A percentile compares a stretch with the other conserved stretches of the same genome.
These are phyloP conservation scores for Natrix natrix DNA, from an alignment of 2,797 vertebrate species.

Conservation along the genomic window DNA sequence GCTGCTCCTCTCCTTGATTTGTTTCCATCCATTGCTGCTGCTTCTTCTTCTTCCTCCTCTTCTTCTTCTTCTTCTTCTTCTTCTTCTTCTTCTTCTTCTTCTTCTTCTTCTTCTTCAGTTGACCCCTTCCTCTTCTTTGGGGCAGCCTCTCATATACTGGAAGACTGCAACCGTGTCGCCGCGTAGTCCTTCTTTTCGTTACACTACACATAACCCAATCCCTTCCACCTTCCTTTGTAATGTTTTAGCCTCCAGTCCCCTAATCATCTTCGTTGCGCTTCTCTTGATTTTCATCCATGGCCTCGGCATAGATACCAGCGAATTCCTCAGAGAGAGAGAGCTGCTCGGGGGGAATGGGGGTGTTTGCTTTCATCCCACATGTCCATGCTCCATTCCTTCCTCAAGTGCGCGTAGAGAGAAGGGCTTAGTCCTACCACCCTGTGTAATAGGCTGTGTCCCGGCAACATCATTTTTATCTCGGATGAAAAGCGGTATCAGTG, in stretches of 20 bases:
- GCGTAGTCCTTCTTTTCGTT: neutral
- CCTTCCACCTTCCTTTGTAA: neutral
- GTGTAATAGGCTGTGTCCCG: neutral
- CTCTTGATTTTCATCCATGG: neutral
- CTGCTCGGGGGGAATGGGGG: neutral
- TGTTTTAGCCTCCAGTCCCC: neutral
- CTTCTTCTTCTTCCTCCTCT: no score
- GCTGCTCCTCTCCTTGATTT: neutral
- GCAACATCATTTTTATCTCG: conserved; percentile 17
- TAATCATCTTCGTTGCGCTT: neutral
- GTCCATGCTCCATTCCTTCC: neutral
- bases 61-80: no score
- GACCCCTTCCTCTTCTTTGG: neutral
- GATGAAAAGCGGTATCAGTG: neutral
- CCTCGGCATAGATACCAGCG: neutral
- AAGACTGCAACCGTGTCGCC: neutral
- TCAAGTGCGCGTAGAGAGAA: accelerated
- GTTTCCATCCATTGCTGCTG: no score
- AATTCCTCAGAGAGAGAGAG: neutral
- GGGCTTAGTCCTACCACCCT: neutral
- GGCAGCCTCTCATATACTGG: neutral
- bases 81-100: no score
- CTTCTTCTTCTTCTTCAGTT: no score
- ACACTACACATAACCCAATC: neutral
- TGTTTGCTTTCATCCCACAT: neutral